A percentile compares a stretch with the other conserved stretches of the same genome.
Evolutionary conservation across 2,797 vertebrate species (phyloP).

Genomic region (Chloroceryle amazona): DNA sequence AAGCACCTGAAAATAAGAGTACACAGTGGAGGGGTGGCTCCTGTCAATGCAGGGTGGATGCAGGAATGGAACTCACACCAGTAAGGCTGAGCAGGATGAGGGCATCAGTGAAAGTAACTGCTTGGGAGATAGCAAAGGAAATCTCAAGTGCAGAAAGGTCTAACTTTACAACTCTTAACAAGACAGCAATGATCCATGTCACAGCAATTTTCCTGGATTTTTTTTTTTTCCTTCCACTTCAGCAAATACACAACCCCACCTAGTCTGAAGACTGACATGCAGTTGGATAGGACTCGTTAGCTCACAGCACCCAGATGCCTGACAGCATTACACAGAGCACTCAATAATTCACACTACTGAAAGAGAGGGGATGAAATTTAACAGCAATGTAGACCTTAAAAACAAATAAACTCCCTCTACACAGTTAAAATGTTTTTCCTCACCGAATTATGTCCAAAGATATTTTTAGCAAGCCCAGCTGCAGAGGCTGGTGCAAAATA

Average conservation of each 20-base stretch:
- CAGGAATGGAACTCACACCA: neutral
- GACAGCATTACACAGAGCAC: neutral
- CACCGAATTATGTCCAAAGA: neutral
- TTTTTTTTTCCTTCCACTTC: neutral
- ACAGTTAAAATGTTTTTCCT: neutral
- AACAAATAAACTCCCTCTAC: neutral
- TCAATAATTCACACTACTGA: neutral
- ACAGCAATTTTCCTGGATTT: neutral
- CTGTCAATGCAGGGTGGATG: neutral
- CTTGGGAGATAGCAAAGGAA: neutral
- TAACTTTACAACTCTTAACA: neutral
- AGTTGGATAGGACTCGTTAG: neutral
- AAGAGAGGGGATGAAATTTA: neutral
- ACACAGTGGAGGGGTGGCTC: neutral
- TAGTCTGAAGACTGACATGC: neutral
- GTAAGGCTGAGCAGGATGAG: neutral
- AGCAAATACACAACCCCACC: neutral
- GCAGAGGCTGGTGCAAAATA: neutral
- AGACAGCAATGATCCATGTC: neutral
- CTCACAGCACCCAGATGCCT: neutral
- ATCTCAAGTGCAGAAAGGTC: neutral
- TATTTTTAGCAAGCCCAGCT: slow-evolving; percentile 15
- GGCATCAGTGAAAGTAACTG: too few species aligned
- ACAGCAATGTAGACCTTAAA: neutral
- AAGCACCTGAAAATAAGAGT: neutral